phyloP scores from a whole-genome alignment of 2,888 invertebrate genomes.

The Cotesia congregata region DNA sequence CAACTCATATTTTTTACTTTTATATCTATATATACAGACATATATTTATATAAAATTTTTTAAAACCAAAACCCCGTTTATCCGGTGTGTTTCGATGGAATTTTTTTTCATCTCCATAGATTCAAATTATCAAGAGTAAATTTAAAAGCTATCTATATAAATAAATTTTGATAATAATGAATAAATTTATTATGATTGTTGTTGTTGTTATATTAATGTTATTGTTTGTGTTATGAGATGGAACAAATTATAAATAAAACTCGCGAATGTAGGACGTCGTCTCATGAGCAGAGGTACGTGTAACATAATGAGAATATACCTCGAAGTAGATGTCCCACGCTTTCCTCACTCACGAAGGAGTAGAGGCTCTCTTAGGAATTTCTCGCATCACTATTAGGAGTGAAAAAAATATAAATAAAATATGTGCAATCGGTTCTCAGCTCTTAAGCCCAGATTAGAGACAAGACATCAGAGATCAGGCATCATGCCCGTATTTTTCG shows the following conservation, averaged over 20 bases:
- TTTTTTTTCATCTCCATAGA: neutral
- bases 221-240: neutral
- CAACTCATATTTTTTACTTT: conserved; percentile 23
- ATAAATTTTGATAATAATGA: no score
- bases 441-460: conserved; percentile 6
- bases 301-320: conserved; percentile 30
- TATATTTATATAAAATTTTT: conserved; percentile 2
- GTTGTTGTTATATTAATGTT: neutral
- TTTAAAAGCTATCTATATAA: neutral
- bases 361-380: conserved; percentile 27
- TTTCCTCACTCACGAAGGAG: conserved; percentile 30
- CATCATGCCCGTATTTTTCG: conserved; percentile 3
- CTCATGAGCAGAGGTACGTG: conserved; percentile 3
- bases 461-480: neutral
- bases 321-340: conserved; percentile 36
- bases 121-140: neutral
- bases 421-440: neutral
- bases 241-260: conserved; percentile 6
- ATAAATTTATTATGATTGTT: no score
- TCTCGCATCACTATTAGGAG: conserved; percentile 18
- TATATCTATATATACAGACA: neutral
- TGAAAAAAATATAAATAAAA: conserved; percentile 11
- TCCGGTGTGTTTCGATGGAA: neutral
- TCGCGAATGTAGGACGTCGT: conserved; percentile 17
- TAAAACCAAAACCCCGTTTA: neutral